phyloP scores from a whole-genome alignment of 2,113 vertebrate species.

The Sciurus niger region DNA sequence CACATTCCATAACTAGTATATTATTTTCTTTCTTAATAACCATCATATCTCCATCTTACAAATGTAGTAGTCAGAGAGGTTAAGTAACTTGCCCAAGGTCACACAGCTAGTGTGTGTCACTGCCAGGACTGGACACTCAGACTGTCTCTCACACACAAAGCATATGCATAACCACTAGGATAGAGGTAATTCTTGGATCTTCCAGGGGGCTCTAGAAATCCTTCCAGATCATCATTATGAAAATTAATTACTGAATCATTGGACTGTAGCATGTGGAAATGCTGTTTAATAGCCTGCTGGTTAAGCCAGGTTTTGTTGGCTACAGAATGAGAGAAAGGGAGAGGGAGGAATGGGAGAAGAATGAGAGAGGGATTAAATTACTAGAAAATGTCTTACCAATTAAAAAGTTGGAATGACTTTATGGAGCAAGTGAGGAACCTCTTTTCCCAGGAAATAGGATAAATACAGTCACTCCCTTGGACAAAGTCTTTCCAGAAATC shows the following conservation, averaged over 20 bases:
- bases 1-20: not conserved
- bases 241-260: conserved; percentile 82
- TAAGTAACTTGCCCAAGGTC: conserved; percentile 42
- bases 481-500: conserved; percentile 43
- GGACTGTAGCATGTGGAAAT: conserved; percentile 71
- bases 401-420: conserved; percentile 28
- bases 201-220: conserved; percentile 68
- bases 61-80: not conserved
- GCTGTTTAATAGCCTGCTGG: conserved; percentile 77
- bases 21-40: not conserved
- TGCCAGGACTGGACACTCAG: not conserved
- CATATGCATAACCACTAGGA: conserved; percentile 69
- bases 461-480: not conserved
- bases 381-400: not conserved
- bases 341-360: too few relatives aligned
- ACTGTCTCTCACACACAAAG: not conserved
- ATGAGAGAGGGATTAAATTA: not conserved
- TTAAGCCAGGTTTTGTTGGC: conserved; percentile 64
- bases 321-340: not conserved
- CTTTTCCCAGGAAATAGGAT: conserved; percentile 44
- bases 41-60: not conserved
- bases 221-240: conserved; percentile 80
- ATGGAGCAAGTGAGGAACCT: not conserved
- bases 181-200: conserved; percentile 56
- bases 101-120: not conserved